Conservation (phyloP, 2,888 invertebrate genomes). For the Candidula unifasciata region DNA sequence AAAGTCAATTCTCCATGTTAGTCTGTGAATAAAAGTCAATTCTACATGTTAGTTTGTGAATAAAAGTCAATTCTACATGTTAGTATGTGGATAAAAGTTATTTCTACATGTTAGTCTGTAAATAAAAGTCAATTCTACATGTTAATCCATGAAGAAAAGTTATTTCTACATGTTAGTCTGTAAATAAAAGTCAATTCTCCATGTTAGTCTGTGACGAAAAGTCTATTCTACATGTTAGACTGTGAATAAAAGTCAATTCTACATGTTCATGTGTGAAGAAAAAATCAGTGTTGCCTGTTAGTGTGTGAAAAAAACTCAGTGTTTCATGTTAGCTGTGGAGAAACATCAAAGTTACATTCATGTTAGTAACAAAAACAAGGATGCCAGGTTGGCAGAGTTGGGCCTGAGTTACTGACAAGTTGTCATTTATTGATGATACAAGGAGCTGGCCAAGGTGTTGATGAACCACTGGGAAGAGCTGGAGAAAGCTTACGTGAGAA, state of each 20-base stretch:
- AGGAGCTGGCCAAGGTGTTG: conserved; percentile 74
- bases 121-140: too few relatives aligned
- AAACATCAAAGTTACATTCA: neutral
- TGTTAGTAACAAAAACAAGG: neutral
- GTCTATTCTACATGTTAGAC: too few relatives aligned
- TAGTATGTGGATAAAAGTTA: too few relatives aligned
- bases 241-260: too few relatives aligned
- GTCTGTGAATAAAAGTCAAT: neutral
- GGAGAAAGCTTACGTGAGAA: conserved; percentile 73
- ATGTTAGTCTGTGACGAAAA: too few relatives aligned
- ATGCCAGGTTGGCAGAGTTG: too few relatives aligned
- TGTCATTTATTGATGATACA: neutral
- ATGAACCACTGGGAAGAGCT: conserved; percentile 76
- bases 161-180: too few relatives aligned
- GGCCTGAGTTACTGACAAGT: neutral
- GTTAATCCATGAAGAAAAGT: too few relatives aligned
- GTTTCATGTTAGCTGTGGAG: neutral
- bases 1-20: neutral
- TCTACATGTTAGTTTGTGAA: neutral
- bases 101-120: too few relatives aligned
- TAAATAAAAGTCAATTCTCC: too few relatives aligned
- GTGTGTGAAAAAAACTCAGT: neutral
- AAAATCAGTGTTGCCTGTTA: neutral
- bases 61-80: neutral
- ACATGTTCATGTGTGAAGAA: too few relatives aligned